Percentiles rank a stretch among this genome's conserved stretches.
phyloP scores from a whole-genome alignment of 2,888 invertebrate species.

The Orchesellides sinensis region DNA sequence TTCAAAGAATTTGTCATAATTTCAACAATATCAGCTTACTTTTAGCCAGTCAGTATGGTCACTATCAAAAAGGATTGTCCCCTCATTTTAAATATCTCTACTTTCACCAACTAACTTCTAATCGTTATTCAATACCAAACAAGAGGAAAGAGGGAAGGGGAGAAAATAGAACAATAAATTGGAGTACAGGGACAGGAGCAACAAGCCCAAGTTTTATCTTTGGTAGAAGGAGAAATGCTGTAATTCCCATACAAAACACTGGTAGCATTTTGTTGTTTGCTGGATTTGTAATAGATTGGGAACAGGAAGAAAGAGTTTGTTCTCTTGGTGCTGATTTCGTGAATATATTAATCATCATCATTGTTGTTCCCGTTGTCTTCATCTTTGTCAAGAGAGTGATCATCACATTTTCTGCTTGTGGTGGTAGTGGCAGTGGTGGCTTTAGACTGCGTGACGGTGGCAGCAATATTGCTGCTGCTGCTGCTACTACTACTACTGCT shows the following conservation, averaged over 20 bases:
- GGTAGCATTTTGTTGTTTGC: too few species aligned
- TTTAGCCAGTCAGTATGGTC: not conserved
- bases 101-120: not conserved
- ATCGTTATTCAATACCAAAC: not conserved
- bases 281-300: not conserved
- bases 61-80: not conserved
- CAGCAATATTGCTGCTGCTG: constrained; percentile 32
- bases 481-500: constrained; percentile 44
- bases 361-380: not conserved
- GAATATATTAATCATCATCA: constrained; percentile 48
- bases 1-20: not conserved
- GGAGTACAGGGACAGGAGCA: not conserved
- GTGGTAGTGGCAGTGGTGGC: constrained; percentile 40
- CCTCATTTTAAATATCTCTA: not conserved
- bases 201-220: not conserved
- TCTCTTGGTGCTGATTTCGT: constrained; percentile 36
- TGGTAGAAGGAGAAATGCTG: not conserved
- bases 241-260: too few species aligned
- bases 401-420: constrained; percentile 49
- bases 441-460: constrained; percentile 50
- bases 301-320: not conserved
- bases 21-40: not conserved
- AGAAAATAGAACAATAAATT: not conserved
- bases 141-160: not conserved
- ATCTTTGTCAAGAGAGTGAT: constrained; percentile 8